phyloP scores from a whole-genome alignment of 2,888 invertebrate species.

The Plagodis dolabraria region DNA sequence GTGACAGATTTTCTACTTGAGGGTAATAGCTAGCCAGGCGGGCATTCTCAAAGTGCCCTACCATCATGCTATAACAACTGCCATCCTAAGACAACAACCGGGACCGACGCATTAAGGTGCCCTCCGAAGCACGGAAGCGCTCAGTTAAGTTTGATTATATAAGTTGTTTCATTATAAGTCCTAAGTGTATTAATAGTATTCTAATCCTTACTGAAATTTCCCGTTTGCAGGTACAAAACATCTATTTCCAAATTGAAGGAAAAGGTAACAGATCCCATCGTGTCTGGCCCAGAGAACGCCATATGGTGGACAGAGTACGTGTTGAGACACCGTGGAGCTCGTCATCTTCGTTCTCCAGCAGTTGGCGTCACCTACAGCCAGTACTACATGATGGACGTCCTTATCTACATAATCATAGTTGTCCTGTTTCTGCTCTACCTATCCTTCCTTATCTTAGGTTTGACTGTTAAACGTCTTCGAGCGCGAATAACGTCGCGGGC shows the following conservation, averaged over 20 bases:
- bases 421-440: slow-evolving; percentile 41
- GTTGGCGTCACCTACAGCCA: slow-evolving; percentile 64
- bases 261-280: slow-evolving; percentile 54
- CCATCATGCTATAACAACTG: no score
- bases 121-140: no score
- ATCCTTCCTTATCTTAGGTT: slow-evolving; percentile 46
- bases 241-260: slow-evolving; percentile 57
- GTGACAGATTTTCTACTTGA: no score
- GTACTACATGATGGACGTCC: slow-evolving; percentile 70
- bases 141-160: no score
- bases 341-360: slow-evolving; percentile 70
- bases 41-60: no score
- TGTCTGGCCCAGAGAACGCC: slow-evolving; percentile 77
- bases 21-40: no score
- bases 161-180: no score
- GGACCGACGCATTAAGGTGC: no score
- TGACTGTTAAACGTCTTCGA: slow-evolving; percentile 48
- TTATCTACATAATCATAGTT: slow-evolving; percentile 45
- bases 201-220: neutral
- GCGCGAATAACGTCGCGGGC: slow-evolving; percentile 42
- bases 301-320: slow-evolving; percentile 84
- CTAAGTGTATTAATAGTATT: neutral
- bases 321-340: slow-evolving; percentile 71
- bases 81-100: no score
- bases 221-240: slow-evolving; percentile 63